A percentile compares a stretch with the other conserved stretches of the same genome.
Conservation (phyloP, 1,140 invertebrate species). For the Drosophila navojoa region DNA sequence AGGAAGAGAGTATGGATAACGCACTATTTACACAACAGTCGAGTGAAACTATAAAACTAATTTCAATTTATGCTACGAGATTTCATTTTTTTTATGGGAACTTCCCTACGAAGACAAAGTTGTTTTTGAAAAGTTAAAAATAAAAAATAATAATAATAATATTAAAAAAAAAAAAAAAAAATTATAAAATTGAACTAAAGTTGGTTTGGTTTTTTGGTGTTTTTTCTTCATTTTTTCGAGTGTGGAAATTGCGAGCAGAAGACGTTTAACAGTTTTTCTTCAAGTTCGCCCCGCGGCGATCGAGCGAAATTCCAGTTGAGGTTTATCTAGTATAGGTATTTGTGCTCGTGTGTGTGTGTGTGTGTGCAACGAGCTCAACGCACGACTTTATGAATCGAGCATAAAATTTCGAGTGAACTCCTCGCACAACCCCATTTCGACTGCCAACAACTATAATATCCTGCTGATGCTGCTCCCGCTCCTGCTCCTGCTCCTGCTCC, state of each 20-base stretch:
- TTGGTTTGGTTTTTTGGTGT: slow-evolving; percentile 6
- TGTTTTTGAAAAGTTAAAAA: not conserved
- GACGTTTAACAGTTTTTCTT: slow-evolving; percentile 17
- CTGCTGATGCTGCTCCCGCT: not conserved
- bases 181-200: slow-evolving; percentile 61
- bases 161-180: slow-evolving; percentile 23
- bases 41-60: slow-evolving; percentile 10
- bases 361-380: slow-evolving; percentile 62
- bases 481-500: not conserved
- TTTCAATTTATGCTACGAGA: slow-evolving; percentile 10
- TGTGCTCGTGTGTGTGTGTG: slow-evolving; percentile 9
- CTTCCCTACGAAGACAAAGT: slow-evolving; percentile 39
- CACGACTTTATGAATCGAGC: slow-evolving; percentile 80
- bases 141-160: slow-evolving; percentile 38
- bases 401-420: slow-evolving; percentile 82
- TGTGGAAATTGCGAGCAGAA: not conserved
- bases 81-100: not conserved
- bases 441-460: not conserved
- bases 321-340: slow-evolving; percentile 10
- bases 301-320: slow-evolving; percentile 25
- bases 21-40: slow-evolving; percentile 28
- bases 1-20: not conserved
- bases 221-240: not conserved
- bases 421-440: slow-evolving; percentile 22
- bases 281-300: slow-evolving; percentile 45